These are phyloP conservation scores for Drosophila suboccidentalis DNA, from an alignment of 2,888 invertebrate genomes.

Conservation along the genomic window DNA sequence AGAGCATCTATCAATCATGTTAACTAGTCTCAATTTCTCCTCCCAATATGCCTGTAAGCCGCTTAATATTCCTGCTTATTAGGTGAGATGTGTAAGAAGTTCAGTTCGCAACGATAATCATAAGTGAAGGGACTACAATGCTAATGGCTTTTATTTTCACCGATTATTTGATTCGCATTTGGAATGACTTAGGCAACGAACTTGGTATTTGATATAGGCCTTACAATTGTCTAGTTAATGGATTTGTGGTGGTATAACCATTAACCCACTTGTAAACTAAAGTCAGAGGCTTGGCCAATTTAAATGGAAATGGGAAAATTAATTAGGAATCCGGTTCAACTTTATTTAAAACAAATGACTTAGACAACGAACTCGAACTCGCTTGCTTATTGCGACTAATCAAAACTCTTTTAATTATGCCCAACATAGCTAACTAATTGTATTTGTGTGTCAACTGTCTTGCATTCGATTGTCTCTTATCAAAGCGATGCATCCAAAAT, in stretches of 20 bases:
- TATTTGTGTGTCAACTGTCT: constrained; percentile 64
- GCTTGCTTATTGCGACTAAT: constrained; percentile 21
- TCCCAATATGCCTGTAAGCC: constrained; percentile 12
- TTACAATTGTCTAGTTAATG: constrained; percentile 41
- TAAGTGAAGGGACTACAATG: constrained; percentile 45
- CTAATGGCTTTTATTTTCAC: constrained; percentile 22
- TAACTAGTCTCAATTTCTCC: constrained; percentile 26
- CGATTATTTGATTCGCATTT: constrained; percentile 43
- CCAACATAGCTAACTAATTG: constrained; percentile 46
- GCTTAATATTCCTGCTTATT: constrained; percentile 46
- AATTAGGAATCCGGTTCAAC: constrained; percentile 32
- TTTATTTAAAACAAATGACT: constrained; percentile 52
- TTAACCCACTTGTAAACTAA: constrained; percentile 31
- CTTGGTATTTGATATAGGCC: constrained; percentile 28
- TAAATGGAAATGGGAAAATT: constrained; percentile 31
- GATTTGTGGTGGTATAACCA: constrained; percentile 18
- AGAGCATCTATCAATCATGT: constrained; percentile 70
- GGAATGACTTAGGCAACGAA: constrained; percentile 39
- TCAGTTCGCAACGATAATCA: constrained; percentile 3
- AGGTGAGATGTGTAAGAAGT: constrained; percentile 26
- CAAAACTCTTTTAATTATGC: constrained; percentile 45
- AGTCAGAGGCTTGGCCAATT: constrained; percentile 10
- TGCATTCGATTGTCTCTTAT: constrained; percentile 53
- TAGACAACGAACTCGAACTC: constrained; percentile 57
- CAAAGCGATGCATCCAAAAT: constrained; percentile 58